Percentiles rank a stretch among this genome's conserved stretches.
These are phyloP conservation scores for Drosophila anomalata DNA, from an alignment of 2,888 invertebrate species.

Conservation along the genomic window DNA sequence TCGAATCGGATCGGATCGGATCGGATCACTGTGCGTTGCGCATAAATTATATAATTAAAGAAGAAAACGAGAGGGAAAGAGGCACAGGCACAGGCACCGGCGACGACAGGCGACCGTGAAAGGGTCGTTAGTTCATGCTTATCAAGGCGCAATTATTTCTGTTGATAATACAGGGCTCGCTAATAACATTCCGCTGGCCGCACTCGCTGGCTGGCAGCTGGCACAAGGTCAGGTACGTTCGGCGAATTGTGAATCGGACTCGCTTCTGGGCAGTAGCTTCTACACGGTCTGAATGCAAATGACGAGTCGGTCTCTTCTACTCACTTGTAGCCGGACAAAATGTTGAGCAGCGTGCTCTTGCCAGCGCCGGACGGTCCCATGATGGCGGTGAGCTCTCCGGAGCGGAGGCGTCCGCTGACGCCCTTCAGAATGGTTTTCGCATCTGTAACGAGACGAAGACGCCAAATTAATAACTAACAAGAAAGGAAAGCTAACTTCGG, in stretches of 20 bases:
- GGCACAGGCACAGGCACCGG: not conserved
- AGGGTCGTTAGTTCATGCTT: slow-evolving; percentile 41
- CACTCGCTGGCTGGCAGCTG: slow-evolving; percentile 1
- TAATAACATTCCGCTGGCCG: slow-evolving; percentile 18
- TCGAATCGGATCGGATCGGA: slow-evolving; percentile 10
- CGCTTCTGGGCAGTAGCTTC: not conserved
- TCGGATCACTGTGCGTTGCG: not conserved
- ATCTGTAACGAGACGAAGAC: slow-evolving; percentile 86
- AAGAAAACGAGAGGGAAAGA: slow-evolving; percentile 1
- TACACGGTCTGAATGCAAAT: slow-evolving; percentile 41
- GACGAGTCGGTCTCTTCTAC: slow-evolving; percentile 77
- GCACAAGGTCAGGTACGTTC: slow-evolving; percentile 16
- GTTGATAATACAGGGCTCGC: slow-evolving; percentile 38
- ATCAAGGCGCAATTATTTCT: slow-evolving; percentile 36
- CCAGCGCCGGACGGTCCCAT: slow-evolving; percentile 99
- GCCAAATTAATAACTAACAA: slow-evolving; percentile 28
- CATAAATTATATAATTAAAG: slow-evolving; percentile 39
- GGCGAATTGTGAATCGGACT: slow-evolving; percentile 5
- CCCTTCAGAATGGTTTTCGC: slow-evolving; percentile 94
- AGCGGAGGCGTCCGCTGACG: slow-evolving; percentile 94
- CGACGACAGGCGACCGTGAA: not conserved
- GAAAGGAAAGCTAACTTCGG: too few species aligned
- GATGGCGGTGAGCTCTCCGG: slow-evolving; percentile 97
- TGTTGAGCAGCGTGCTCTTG: slow-evolving; percentile 96
- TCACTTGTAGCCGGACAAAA: slow-evolving; percentile 97